Percentiles rank a stretch among this genome's conserved stretches.
phyloP scores from a whole-genome alignment of 2,113 vertebrate species.

The Ctenomys sociabilis region DNA sequence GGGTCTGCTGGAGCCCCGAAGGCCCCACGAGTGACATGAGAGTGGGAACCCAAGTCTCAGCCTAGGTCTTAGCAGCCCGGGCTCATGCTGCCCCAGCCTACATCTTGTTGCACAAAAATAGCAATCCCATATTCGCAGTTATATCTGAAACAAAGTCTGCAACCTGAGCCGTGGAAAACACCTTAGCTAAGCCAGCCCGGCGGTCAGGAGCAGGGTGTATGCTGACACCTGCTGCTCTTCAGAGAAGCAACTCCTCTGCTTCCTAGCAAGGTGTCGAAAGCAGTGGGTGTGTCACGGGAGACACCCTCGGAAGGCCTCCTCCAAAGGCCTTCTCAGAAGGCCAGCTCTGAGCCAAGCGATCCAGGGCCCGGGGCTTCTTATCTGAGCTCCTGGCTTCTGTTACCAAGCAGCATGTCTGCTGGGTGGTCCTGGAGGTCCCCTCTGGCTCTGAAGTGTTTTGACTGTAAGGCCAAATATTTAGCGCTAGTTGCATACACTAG shows the following conservation, averaged over 20 bases:
- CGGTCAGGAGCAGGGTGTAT: not conserved
- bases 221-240: not conserved
- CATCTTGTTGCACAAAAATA: not conserved
- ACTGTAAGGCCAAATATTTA: not conserved
- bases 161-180: not conserved
- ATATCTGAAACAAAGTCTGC: not conserved
- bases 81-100: not conserved
- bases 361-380: accelerated
- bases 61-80: not conserved
- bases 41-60: not conserved
- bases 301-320: too few species aligned
- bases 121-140: not conserved
- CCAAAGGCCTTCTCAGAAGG: not conserved
- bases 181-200: too few species aligned
- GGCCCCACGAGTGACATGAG: not conserved
- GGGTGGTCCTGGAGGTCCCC: not conserved
- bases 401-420: not conserved
- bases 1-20: not conserved
- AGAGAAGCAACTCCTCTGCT: not conserved
- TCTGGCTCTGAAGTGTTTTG: not conserved
- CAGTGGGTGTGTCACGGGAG: not conserved
- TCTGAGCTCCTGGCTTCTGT: not conserved
- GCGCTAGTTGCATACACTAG: slow-evolving; percentile 36
- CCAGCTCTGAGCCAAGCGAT: accelerated
- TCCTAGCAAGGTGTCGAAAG: not conserved